These are phyloP conservation scores for Chrysomela aeneicollis DNA, from an alignment of 2,888 invertebrate genomes.

Conservation along the genomic window DNA sequence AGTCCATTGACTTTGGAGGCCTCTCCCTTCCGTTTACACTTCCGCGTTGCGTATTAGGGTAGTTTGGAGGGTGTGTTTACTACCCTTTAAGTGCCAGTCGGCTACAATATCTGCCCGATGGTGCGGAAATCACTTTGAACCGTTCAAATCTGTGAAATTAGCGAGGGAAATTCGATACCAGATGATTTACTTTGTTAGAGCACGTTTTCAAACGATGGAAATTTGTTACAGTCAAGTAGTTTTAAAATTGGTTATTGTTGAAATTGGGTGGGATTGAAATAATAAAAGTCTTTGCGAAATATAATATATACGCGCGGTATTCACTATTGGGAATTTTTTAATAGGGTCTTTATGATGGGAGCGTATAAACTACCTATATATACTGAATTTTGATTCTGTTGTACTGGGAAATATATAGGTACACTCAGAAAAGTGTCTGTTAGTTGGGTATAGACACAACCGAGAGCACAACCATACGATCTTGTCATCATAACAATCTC, in stretches of 20 bases:
- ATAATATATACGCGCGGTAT: no score
- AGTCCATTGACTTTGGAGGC: not conserved
- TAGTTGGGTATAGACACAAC: no score
- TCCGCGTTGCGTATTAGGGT: constrained; percentile 12
- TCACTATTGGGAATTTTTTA: no score
- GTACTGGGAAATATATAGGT: no score
- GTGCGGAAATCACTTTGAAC: constrained; percentile 16
- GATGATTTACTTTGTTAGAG: not conserved
- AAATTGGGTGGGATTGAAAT: not conserved
- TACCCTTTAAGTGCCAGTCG: constrained; percentile 14
- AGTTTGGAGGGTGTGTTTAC: constrained; percentile 16
- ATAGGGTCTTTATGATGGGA: no score
- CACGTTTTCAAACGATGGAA: not conserved
- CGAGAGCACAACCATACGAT: no score
- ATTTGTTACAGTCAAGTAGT: constrained; percentile 2
- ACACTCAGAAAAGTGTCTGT: no score
- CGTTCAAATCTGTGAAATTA: constrained; percentile 13
- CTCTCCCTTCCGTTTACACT: constrained; percentile 5
- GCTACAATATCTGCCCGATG: constrained; percentile 13
- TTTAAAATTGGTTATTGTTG: not conserved
- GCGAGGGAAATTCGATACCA: not conserved
- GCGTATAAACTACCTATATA: no score
- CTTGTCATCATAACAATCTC: no score
- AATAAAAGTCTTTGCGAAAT: not conserved
- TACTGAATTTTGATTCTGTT: no score